Base-by-base conservation (phyloP, 92 coral and sea anemone species). In the Palythoa heliodiscus region DNA sequence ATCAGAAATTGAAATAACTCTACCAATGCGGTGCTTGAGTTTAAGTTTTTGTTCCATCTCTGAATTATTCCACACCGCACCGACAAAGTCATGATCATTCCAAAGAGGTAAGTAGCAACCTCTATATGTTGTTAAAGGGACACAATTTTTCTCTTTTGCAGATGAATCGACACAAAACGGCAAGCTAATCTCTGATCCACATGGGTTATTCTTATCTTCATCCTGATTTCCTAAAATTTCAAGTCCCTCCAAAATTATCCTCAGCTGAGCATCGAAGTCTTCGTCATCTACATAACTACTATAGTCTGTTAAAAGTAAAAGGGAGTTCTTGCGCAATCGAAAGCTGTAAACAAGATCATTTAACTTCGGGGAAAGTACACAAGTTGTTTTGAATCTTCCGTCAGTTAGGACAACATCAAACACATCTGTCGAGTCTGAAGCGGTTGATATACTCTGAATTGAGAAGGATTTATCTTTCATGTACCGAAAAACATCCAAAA, bases 81-180 rank as follows among this genome's bases (percentile, higher is more conserved):
- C 93, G 60, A 77, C 88, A 15, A 68, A 87, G 58, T 90, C 93
- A 23, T 87, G 88, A 35, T 87, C 91, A 77, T 90, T 90, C 91
- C 91, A 84, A 68, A 90, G 52, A 11, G 93, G 93, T 20, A 90
- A 79, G 52, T 90, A 90, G 20, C 88, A 90, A 25, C 91, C 93
- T 38, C 93, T 86, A 12, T 73, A 53, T 11, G 86, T 84, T 71
- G 85, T 82, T 43, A 90, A 79, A n/a, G 91, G 93, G 4, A 52
- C 5, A 16, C 79, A 70, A 17, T 75, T 76, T 76, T 58, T 89
- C 78, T 89, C 92, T 54, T 60, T 87, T 57, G 48, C 48, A 47
- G 84, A 74, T 67, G 91, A 83, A 76, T 82, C 63, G 16, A 23
- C 61, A 70, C 81, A 75, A 83, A 89, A 82, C 35, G 38, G 60